A percentile compares a stretch with the other conserved stretches of the same genome.
phyloP scores from a whole-genome alignment of 1,140 invertebrate species.

The Coenobita brevimanus region DNA sequence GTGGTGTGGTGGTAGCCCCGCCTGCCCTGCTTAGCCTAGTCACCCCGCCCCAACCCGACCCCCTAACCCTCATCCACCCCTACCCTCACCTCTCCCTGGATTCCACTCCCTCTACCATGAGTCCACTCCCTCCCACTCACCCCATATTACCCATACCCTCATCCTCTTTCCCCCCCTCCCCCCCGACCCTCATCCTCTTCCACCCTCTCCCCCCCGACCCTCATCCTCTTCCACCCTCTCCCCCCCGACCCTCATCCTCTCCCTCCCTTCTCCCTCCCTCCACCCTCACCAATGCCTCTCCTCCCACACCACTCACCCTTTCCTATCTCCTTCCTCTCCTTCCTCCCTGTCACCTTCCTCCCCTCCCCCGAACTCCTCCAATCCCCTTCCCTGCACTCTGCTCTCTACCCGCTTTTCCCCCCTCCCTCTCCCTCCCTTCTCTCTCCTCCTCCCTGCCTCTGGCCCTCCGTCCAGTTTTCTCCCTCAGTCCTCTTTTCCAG shows the following conservation, averaged over 20 bases:
- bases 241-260: neutral
- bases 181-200: neutral
- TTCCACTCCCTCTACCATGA: neutral
- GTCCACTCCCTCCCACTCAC: neutral
- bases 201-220: neutral
- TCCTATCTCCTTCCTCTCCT: neutral
- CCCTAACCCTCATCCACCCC: neutral
- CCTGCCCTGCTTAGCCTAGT: too few species aligned
- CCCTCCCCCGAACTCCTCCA: neutral
- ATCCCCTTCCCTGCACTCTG: neutral
- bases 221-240: too few species aligned
- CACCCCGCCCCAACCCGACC: too few species aligned
- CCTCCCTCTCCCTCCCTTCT: neutral
- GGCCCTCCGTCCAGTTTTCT: neutral
- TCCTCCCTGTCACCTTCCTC: neutral
- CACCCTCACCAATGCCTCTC: neutral
- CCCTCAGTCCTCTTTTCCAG: neutral
- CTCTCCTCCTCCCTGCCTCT: neutral
- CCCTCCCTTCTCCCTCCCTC: neutral
- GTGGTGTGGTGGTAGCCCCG: too few species aligned
- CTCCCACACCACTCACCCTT: neutral
- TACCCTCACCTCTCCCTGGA: too few species aligned
- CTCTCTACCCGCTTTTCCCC: neutral
- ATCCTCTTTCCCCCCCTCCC: neutral
- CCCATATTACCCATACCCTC: neutral